These are phyloP conservation scores for Rhogogaster chlorosoma DNA, from an alignment of 2,888 invertebrate genomes.

Conservation along the genomic window DNA sequence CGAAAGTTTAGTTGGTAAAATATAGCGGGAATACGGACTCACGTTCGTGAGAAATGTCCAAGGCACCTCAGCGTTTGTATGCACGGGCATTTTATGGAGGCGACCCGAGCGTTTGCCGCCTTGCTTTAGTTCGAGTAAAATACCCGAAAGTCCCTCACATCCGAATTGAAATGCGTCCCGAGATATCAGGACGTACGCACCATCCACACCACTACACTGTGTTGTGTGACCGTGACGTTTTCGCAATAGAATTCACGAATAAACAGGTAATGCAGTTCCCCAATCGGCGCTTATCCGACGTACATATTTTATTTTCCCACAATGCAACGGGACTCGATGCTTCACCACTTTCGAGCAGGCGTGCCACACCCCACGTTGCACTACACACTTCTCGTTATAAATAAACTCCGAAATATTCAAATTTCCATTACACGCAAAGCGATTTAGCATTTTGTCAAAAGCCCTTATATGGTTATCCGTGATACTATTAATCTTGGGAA, in stretches of 20 bases:
- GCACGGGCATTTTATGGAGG: slow-evolving; percentile 52
- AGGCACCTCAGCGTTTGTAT: slow-evolving; percentile 52
- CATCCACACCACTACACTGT: slow-evolving; percentile 49
- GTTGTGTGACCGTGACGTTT: slow-evolving; percentile 49
- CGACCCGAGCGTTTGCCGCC: slow-evolving; percentile 48
- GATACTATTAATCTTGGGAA: background rate
- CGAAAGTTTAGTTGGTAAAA: slow-evolving; percentile 26
- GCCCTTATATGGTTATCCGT: background rate
- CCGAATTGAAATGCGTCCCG: slow-evolving; percentile 71
- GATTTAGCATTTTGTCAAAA: background rate
- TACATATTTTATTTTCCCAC: slow-evolving; percentile 73
- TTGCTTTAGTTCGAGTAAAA: slow-evolving; percentile 33
- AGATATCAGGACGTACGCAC: slow-evolving; percentile 58
- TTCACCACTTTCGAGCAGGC: slow-evolving; percentile 47
- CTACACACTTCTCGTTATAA: background rate
- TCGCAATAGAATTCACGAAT: slow-evolving; percentile 50
- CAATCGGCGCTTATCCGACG: slow-evolving; percentile 59
- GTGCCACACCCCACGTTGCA: slow-evolving; percentile 45
- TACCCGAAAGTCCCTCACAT: slow-evolving; percentile 49
- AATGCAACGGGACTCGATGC: slow-evolving; percentile 70
- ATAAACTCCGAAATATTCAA: background rate
- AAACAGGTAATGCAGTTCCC: slow-evolving; percentile 52
- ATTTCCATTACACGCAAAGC: background rate
- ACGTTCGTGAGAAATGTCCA: slow-evolving; percentile 50
- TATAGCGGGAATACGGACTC: slow-evolving; percentile 42